A percentile compares a stretch with the other conserved stretches of the same genome.
phyloP scores from a whole-genome alignment of 2,113 vertebrate species.

The Symphodus melops region DNA sequence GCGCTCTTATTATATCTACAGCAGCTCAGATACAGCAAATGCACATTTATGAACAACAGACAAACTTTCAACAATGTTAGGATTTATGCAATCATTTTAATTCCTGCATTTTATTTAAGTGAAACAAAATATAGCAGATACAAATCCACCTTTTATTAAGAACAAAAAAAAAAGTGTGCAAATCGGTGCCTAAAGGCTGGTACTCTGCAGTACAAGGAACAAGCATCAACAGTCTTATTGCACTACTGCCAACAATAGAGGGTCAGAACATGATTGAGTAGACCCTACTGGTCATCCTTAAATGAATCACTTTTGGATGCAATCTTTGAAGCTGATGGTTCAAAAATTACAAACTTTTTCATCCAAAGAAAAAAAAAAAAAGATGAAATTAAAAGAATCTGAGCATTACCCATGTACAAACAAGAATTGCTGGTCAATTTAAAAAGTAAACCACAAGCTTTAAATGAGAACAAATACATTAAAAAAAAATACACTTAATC shows the following conservation, averaged over 20 bases:
- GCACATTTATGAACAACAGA: neutral
- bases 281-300: neutral
- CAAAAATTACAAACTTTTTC: conserved; percentile 12
- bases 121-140: conserved; percentile 30
- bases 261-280: conserved; percentile 27
- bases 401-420: conserved; percentile 23
- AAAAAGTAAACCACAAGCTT: conserved; percentile 13
- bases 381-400: too few relatives aligned
- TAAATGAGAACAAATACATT: conserved; percentile 23
- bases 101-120: conserved; percentile 40
- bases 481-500: conserved; percentile 23
- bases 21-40: neutral
- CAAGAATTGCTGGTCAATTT: conserved; percentile 22
- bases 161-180: conserved; percentile 55
- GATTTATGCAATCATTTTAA: conserved; percentile 59
- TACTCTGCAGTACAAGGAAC: conserved; percentile 37
- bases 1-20: neutral
- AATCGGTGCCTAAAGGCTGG: conserved; percentile 47
- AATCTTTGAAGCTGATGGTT: conserved; percentile 8
- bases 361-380: too few relatives aligned
- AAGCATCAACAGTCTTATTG: conserved; percentile 54
- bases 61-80: neutral
- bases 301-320: conserved; percentile 5
- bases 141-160: conserved; percentile 48
- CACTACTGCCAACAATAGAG: conserved; percentile 30